A percentile compares a stretch with the other conserved stretches of the same genome.
Conservation (phyloP, 2,888 invertebrate genomes). For the Chironomus riparius region DNA sequence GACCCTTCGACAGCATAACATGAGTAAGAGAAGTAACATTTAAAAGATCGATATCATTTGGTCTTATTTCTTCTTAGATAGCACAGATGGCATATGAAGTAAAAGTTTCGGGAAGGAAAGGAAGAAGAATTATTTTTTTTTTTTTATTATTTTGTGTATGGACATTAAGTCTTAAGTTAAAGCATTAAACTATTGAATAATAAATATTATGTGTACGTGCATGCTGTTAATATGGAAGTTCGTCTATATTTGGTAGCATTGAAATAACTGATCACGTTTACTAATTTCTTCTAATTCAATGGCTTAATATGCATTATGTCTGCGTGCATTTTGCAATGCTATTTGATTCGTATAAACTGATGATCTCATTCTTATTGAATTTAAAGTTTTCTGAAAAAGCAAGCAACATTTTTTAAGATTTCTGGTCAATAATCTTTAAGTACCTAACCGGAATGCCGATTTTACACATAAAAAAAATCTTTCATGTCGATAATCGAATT, state of each 20-base stretch:
- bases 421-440: too few species aligned
- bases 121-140: too few species aligned
- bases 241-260: background rate
- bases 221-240: background rate
- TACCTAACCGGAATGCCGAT: too few species aligned
- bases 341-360: too few species aligned
- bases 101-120: background rate
- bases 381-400: too few species aligned
- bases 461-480: background rate
- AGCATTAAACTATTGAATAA: background rate
- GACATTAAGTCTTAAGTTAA: background rate
- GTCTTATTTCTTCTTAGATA: background rate
- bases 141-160: background rate
- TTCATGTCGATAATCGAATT: background rate
- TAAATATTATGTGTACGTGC: background rate
- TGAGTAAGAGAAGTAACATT: background rate
- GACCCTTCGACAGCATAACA: constrained; percentile 11
- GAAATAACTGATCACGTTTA: background rate
- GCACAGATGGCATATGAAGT: constrained; percentile 19
- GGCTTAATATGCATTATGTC: too few species aligned
- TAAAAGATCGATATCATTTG: constrained; percentile 25
- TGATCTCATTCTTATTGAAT: too few species aligned
- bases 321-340: too few species aligned
- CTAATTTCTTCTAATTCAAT: background rate
- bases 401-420: too few species aligned